Evolutionary conservation across 2,888 invertebrate genomes (phyloP), one percentile per base, ranked within the genome.

Genomic region (Rosalia funebris): DNA sequence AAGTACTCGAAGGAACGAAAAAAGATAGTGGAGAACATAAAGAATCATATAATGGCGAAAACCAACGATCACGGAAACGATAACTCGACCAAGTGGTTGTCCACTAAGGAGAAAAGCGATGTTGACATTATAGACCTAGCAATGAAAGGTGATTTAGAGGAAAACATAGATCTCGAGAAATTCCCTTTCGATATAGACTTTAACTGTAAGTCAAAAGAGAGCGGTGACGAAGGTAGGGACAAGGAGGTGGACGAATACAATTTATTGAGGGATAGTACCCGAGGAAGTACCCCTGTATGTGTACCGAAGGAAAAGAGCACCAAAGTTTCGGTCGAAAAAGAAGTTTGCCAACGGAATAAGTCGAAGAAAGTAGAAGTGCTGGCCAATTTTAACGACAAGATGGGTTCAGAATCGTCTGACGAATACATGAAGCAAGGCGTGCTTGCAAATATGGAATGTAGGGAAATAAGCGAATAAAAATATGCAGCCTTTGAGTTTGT

Each of bases 221-320:
- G 48, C 2, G 56, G 57, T 7, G 14, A 19, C 7, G 20, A 42
- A 14, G 41, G 31, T 1, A 11, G 7, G 20, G 31, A 41, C 10
- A 45, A 47, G 9, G 32, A 46, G 15, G 10, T 59, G 3, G 63
- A 68, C 14, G 73, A 73, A 20, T 65, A 50, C 11, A 73, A 74
- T 36, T 19, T 74, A 10, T 65, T 71, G 65, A 64, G 59, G 41
- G 72, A 73, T 55, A 62, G 65, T 44, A 69, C 74, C 0, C 46
- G 36, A 1, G 71, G 72, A 17, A 58, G 25, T 36, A 15, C 54
- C 44, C 53, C 1, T n/a, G 25, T 14, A 25, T 54, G 16, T 63
- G 62, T 14, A 20, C n/a, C 46, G 55, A 12, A 11, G 46, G 7
- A 50, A 10, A 19, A 54, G 5, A 17, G n/a, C 15, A n/a, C 34